These are phyloP conservation scores for Verasper variegatus DNA, from an alignment of 2,113 vertebrate species.

Conservation along the genomic window DNA sequence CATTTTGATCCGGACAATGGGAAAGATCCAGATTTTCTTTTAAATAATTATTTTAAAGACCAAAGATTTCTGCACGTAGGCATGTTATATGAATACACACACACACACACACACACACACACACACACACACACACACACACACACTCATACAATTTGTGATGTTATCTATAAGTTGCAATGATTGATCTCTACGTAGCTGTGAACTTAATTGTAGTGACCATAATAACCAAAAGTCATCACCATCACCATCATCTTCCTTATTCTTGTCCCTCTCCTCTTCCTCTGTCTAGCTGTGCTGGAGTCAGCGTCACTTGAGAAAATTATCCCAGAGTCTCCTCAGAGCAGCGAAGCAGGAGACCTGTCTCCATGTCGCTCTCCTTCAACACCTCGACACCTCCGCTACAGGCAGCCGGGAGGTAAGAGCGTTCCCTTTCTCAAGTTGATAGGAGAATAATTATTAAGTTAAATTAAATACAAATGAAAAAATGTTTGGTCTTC, in stretches of 20 bases:
- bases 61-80: too few species aligned
- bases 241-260: background rate
- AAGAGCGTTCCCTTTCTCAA: conserved; percentile 41
- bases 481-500: background rate
- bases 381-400: conserved; percentile 92
- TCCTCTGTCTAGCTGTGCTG: conserved; percentile 84
- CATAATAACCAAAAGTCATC: background rate
- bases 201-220: too few species aligned
- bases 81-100: too few species aligned
- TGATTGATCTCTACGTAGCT: background rate
- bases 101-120: too few species aligned
- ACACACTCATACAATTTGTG: background rate
- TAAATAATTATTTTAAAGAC: too few species aligned
- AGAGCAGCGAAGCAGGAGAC: conserved; percentile 84
- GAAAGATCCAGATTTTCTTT: too few species aligned
- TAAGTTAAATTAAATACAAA: too few species aligned
- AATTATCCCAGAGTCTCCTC: conserved; percentile 87
- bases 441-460: too few species aligned
- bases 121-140: too few species aligned
- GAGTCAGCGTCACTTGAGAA: conserved; percentile 90
- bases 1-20: too few species aligned
- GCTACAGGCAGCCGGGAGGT: conserved; percentile 93
- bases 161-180: background rate
- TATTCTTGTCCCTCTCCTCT: conserved; percentile 1
- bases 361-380: conserved; percentile 93